These are phyloP conservation scores for Bacillus rossius DNA, from an alignment of 1,140 invertebrate species.

Conservation along the genomic window DNA sequence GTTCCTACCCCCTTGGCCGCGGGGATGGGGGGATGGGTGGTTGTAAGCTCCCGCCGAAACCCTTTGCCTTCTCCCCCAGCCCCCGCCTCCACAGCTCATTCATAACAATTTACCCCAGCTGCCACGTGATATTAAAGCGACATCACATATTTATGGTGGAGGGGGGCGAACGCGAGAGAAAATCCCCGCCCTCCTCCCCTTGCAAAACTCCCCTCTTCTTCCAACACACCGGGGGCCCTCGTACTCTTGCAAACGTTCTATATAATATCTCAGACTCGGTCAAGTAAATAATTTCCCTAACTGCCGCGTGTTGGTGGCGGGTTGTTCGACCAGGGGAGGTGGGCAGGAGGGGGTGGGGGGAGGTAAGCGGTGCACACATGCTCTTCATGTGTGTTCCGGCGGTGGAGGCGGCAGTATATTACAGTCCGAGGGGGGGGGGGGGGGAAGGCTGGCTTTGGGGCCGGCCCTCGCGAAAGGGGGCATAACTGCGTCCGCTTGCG, in stretches of 20 bases:
- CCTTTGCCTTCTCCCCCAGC: too few species aligned
- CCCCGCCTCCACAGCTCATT: too few species aligned
- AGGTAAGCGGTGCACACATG: slow-evolving; percentile 7
- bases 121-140: slow-evolving; percentile 40
- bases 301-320: not conserved
- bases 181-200: not conserved
- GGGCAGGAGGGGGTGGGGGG: not conserved
- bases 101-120: slow-evolving; percentile 41
- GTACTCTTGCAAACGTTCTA: not conserved
- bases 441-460: too few species aligned
- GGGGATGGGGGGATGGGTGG: too few species aligned
- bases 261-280: slow-evolving; percentile 17
- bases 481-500: too few species aligned
- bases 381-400: slow-evolving; percentile 12
- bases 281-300: slow-evolving; percentile 19
- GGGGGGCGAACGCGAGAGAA: not conserved
- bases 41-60: too few species aligned
- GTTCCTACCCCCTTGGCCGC: too few species aligned
- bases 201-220: not conserved
- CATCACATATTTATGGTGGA: slow-evolving; percentile 39
- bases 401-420: slow-evolving; percentile 6
- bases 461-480: too few species aligned
- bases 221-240: not conserved
- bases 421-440: too few species aligned
- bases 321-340: not conserved